These are phyloP conservation scores for Fabriciana adippe DNA, from an alignment of 2,888 invertebrate species.

Conservation along the genomic window DNA sequence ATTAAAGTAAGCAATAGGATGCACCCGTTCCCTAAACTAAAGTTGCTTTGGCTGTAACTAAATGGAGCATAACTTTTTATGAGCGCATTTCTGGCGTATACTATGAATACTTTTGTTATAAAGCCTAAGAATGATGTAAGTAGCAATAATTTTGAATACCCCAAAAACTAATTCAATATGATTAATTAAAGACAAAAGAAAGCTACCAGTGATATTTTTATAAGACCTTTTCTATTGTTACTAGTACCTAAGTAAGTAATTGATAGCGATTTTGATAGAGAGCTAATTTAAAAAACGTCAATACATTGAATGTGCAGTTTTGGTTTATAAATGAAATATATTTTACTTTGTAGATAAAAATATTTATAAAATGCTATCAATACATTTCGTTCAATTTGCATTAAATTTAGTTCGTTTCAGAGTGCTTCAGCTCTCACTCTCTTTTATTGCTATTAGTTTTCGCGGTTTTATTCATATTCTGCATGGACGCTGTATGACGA, in stretches of 20 bases:
- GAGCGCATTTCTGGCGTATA: slow-evolving; percentile 61
- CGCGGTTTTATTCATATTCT: slow-evolving; percentile 46
- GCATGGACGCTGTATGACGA: slow-evolving; percentile 22
- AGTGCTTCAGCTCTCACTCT: slow-evolving; percentile 60
- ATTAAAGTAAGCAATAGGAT: slow-evolving; percentile 66
- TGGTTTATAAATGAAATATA: slow-evolving; percentile 40
- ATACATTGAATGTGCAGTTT: slow-evolving; percentile 13
- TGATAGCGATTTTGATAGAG: not conserved
- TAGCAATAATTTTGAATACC: not conserved
- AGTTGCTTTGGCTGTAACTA: slow-evolving; percentile 65
- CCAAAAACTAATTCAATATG: not conserved
- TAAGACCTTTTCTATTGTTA: too few relatives aligned
- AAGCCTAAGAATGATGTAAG: slow-evolving; percentile 15
- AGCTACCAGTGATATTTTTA: too few relatives aligned
- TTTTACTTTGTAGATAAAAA: slow-evolving; percentile 55
- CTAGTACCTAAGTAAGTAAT: not conserved
- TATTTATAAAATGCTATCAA: slow-evolving; percentile 69
- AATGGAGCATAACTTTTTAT: slow-evolving; percentile 76
- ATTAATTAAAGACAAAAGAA: not conserved
- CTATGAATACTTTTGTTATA: slow-evolving; percentile 42
- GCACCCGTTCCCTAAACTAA: slow-evolving; percentile 72
- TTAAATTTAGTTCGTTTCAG: slow-evolving; percentile 62
- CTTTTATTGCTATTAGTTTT: slow-evolving; percentile 66
- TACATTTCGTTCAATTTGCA: slow-evolving; percentile 71
- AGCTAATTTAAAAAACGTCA: slow-evolving; percentile 12